Base-by-base conservation (phyloP, 1,140 invertebrate species). In the Cotesia glomerata region DNA sequence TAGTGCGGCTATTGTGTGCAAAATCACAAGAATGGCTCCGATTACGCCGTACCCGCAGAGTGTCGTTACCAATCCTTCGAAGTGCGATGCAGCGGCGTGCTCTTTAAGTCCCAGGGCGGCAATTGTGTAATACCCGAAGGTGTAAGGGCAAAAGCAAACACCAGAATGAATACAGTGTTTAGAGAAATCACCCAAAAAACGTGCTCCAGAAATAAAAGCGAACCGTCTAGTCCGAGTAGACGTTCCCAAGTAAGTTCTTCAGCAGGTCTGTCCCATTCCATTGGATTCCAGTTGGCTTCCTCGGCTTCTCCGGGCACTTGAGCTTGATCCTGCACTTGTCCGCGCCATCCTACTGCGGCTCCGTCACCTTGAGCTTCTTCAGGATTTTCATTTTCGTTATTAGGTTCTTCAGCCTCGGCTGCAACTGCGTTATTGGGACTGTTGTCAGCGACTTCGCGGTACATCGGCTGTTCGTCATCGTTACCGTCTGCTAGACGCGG, bases 101-200 rank as follows among this genome's bases (percentile, higher is more conserved):
- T 94, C 92, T 78, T 94, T 90, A 69, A 97, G 84, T 62, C 94
- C 93, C 73, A 97, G 88, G 34, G 92, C 89, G 13, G 90, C 89
- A 56, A 98, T 90, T 14, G 94, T 92, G 74, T 95, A 91, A 75
- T 95, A 92, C 2, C 98, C 98, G 86, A 99, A 95, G 79, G 98
- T 96, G 81, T 98, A 98, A 0, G 98, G 98, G 79, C 93, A 96
- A 81, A 99, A 49, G 98, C 98, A 90, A 95, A 92, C 63, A 85
- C 85, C 70, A 99, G 91, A 73, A 99, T 98, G 84, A 99, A 99
- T 16, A 99, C 88, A 4, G 97, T 98, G 82, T 99, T 99, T 4
- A 99, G 88, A 0, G 97, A 98, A 5, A 99, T 95, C 7, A 99
- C 97, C 98, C 98, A 99, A 83, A 99, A 99, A 0, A 99, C 97